Evolutionary conservation across 2,797 vertebrate species (phyloP), one percentile per base, ranked within the genome.

Genomic region (Pygocentrus nattereri): DNA sequence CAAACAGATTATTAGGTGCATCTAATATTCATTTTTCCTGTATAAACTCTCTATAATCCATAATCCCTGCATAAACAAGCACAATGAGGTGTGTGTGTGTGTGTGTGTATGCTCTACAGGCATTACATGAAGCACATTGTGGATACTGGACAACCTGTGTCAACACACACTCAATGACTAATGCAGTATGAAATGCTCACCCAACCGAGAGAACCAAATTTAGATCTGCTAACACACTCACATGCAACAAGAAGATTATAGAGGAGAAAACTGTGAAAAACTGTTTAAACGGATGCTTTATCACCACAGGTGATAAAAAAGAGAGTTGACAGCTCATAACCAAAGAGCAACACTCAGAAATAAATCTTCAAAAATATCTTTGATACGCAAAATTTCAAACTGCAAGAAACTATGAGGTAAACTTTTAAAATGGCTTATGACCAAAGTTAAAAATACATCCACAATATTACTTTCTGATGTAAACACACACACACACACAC

Each of bases 401-500:
- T 23, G 6, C 10, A 25, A 49, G 41, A 50, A 70, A 23, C 21
- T 44, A n/a, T 23, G n/a, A 44, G 6, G 13, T 23, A 21, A 72
- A 15, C 13, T 69, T 30, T 11, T 50, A 50, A 49, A 30, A 47
- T 68, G 15, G 6, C 47, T 6, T 44, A 15, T 44, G 7, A 49
- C 21, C 11, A 61, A 30, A 30, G 4, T 13, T n/a, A 61, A 61
- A 58, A 13, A 61, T 58, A 27, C 10, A 44, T 44, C 2, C 11
- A 44, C 41, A 44, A 11, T 44, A 44, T 44, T 10, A 67, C 19
- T 54, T 49, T 4, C 44, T 49, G 25, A n/a, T 6, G 34, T 4
- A 15, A 23, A 25, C 41, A 79, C 41, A 25, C 54, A 70, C 18
- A 73, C 58, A 77, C 75, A 76, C 23, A 77, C 56, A 44, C 56